These are phyloP conservation scores for Macrotis lagotis DNA, from an alignment of 2,113 vertebrate species.

Conservation along the genomic window DNA sequence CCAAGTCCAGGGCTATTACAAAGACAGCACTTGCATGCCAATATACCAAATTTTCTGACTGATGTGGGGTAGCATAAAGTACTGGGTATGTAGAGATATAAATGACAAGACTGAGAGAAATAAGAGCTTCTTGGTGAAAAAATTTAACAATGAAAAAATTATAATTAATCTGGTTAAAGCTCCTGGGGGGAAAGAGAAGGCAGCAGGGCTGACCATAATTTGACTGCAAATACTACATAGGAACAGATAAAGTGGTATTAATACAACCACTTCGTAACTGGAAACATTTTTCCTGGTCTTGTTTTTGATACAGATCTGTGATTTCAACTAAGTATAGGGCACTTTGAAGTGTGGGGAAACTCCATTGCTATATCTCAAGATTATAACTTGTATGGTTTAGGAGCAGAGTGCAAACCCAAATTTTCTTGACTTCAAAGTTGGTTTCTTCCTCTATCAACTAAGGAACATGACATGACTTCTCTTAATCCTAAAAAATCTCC, in stretches of 20 bases:
- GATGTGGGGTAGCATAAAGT: not conserved
- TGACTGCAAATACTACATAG: not conserved
- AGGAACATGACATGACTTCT: not conserved
- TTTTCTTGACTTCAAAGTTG: not conserved
- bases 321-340: not conserved
- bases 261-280: not conserved
- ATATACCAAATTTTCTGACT: not conserved
- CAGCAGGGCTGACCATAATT: not conserved
- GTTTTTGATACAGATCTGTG: not conserved
- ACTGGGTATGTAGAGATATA: not conserved
- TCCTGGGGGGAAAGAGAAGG: no score
- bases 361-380: not conserved
- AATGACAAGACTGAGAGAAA: not conserved
- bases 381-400: not conserved
- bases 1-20: not conserved
- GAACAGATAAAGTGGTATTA: not conserved
- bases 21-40: not conserved
- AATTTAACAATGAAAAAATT: not conserved
- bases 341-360: not conserved
- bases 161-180: not conserved
- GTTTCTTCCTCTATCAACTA: not conserved
- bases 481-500: not conserved
- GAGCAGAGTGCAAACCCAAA: not conserved
- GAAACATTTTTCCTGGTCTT: not conserved
- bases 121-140: not conserved